Conservation (phyloP, 2,113 vertebrate genomes). For the Promerops cafer region DNA sequence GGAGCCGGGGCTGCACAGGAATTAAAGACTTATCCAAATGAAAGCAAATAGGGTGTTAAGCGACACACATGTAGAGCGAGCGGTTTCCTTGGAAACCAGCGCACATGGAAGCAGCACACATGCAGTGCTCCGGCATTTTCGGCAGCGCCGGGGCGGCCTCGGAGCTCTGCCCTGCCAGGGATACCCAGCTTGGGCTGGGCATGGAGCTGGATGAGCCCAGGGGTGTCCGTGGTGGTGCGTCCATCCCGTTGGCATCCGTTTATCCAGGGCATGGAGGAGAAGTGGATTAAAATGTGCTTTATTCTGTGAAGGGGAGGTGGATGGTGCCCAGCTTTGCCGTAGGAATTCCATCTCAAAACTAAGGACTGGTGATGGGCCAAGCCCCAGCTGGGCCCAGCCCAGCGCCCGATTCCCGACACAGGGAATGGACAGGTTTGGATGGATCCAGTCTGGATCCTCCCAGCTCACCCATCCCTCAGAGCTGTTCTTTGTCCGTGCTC, state of each 20-base stretch:
- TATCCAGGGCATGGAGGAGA: background rate
- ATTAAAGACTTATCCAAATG: constrained; percentile 63
- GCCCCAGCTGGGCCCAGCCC: background rate
- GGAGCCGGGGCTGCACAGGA: constrained; percentile 44
- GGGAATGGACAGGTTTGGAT: fast-evolving
- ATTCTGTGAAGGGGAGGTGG: background rate
- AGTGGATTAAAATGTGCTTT: fast-evolving
- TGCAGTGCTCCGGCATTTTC: background rate
- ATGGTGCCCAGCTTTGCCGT: fast-evolving
- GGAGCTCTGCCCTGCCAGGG: background rate
- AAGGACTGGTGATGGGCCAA: background rate
- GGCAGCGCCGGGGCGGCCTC: fast-evolving
- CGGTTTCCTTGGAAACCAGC: constrained; percentile 65
- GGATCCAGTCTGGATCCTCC: background rate
- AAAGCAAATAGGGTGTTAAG: constrained; percentile 66
- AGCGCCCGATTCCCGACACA: fast-evolving
- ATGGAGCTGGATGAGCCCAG: fast-evolving
- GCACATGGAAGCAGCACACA: constrained; percentile 52
- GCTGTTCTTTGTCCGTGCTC: fast-evolving
- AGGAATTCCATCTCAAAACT: background rate
- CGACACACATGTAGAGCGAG: constrained; percentile 64
- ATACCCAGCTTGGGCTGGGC: background rate
- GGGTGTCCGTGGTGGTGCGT: fast-evolving
- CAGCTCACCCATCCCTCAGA: background rate
- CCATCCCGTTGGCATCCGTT: fast-evolving